Base-by-base conservation (phyloP, 2,113 vertebrate species). In the Chauna torquata region DNA sequence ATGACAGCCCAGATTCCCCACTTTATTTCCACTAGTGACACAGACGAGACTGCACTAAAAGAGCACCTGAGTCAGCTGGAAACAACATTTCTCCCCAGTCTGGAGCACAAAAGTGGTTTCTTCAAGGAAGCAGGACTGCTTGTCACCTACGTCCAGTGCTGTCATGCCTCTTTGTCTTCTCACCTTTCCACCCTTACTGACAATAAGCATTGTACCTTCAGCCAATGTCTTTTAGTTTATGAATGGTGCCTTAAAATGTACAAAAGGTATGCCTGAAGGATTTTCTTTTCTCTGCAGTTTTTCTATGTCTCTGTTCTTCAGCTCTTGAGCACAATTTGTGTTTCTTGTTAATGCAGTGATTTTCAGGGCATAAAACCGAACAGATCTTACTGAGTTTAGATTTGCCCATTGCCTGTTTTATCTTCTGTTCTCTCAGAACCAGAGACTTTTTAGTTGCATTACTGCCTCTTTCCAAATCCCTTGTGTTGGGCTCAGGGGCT, bases 11-110 rank as follows among this genome's bases (percentile, higher is more conserved):
- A 66, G 57, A 82, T 96, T 42, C 86, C 97, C 23, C 20, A 3
- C 6, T 65, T 95, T 79, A 28, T 1, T 32, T 78, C n/a, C 13
- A 72, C 75, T 32, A 3, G 54, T 82, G 55, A 55, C 32, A 55
- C 84, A 81, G 79, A 92, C 2, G 88, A 97, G n/a, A 18, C 25
- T 79, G 86, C 86, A 45, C 81, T 97, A 16, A 76, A 92, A 23
- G 50, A 94, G 36, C 95, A 97, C 42, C 87, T 98, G 47, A 83
- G 10, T n/a, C 65, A 95, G 16, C 86, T 98, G 76, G 84, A 96
- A 76, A 32, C 0, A 3, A 72, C 6, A 0, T 70, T 96, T 82
- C 65, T 92, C 3, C 80, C 61, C 59, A 72, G 16, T 27, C 90
- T 96, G 74, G 80, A 87, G 81, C 20, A 64, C 20, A 68, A 25